Evolutionary conservation across 53 echinoderm and acorn worm genomes (phyloP).

Genomic region (Astropecten irregularis): DNA sequence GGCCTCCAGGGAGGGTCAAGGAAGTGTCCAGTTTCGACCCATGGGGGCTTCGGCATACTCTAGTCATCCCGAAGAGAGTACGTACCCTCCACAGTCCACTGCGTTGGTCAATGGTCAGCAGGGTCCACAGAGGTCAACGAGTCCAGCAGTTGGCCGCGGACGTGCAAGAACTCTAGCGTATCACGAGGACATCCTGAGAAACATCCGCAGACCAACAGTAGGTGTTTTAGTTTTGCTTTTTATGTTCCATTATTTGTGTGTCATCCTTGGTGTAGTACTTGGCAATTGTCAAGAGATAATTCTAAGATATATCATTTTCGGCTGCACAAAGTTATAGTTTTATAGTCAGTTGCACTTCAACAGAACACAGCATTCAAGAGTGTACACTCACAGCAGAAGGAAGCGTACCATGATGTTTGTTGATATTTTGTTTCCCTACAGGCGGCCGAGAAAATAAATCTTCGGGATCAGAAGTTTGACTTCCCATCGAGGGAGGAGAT

Average conservation of each 20-base stretch:
- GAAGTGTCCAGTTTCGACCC: neutral
- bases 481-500: slow-evolving; percentile 55
- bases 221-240: neutral
- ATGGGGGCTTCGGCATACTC: neutral
- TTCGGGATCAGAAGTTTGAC: slow-evolving; percentile 15
- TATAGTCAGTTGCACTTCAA: too few species aligned
- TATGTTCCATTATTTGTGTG: neutral
- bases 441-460: neutral
- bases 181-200: slow-evolving; percentile 17
- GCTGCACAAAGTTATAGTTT: too few species aligned
- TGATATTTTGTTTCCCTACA: neutral
- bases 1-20: neutral
- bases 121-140: neutral
- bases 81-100: neutral
- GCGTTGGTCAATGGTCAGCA: neutral
- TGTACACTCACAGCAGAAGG: too few species aligned
- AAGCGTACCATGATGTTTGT: too few species aligned
- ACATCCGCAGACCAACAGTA: slow-evolving; percentile 27
- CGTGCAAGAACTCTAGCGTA: neutral
- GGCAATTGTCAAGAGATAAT: too few species aligned
- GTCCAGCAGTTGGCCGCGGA: slow-evolving; percentile 13
- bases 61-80: neutral
- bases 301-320: too few species aligned
- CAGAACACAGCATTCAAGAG: too few species aligned
- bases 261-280: neutral